Evolutionary conservation across 2,888 invertebrate genomes (phyloP).

Genomic region (Amblyteles armatorius): DNA sequence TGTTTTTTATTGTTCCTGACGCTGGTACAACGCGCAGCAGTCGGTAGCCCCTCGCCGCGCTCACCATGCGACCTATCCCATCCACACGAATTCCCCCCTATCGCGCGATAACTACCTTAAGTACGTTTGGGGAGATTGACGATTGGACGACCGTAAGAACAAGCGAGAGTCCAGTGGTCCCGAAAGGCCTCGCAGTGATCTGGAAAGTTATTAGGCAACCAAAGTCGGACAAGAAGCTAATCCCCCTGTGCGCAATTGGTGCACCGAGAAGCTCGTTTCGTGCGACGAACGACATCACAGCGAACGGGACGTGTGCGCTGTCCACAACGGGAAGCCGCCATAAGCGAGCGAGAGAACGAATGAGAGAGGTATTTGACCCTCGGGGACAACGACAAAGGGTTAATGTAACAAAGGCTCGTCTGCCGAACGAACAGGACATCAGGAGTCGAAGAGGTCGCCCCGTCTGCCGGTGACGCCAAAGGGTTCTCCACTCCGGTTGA

Average conservation of each 20-base stretch:
- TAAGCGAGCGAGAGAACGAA: conserved; percentile 15
- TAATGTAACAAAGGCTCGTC: conserved; percentile 74
- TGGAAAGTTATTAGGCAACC: conserved; percentile 58
- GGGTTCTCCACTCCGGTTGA: neutral
- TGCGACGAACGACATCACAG: neutral
- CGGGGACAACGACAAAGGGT: conserved; percentile 71
- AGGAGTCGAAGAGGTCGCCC: conserved; percentile 43
- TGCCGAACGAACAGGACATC: conserved; percentile 63
- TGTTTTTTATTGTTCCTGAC: no score
- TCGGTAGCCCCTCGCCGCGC: no score
- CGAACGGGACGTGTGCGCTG: neutral
- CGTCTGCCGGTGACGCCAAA: neutral
- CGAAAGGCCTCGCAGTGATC: conserved; percentile 69
- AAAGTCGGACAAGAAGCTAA: conserved; percentile 42
- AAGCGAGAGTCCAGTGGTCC: conserved; percentile 58
- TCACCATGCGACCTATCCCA: no score
- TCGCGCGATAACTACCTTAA: no score
- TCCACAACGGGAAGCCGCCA: conserved; percentile 1
- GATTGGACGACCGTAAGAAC: conserved; percentile 73
- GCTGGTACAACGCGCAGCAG: no score
- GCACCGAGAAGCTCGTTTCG: neutral
- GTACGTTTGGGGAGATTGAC: conserved; percentile 1
- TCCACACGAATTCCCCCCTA: no score
- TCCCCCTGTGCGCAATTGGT: conserved; percentile 24
- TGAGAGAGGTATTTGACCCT: conserved; percentile 57